Evolutionary conservation across 2,888 invertebrate genomes (phyloP).

Genomic region (Galeruca laticollis): DNA sequence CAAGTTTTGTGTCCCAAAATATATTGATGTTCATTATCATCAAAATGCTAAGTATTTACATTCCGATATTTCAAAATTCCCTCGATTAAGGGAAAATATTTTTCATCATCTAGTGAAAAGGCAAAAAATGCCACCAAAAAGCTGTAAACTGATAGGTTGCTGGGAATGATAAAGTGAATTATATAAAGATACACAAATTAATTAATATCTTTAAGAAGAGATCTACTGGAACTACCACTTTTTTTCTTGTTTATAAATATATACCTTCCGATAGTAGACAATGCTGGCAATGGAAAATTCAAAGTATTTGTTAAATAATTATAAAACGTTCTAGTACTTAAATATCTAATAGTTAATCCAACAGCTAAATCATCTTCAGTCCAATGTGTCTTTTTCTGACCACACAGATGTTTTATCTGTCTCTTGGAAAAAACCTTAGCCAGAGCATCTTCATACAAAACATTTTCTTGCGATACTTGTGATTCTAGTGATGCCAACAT

Average conservation of each 20-base stretch:
- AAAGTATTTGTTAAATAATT: slow-evolving; percentile 51
- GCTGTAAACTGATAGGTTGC: background rate
- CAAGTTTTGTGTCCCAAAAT: too few species aligned
- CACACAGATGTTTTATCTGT: slow-evolving; percentile 52
- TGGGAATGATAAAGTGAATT: background rate
- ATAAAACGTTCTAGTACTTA: slow-evolving; percentile 54
- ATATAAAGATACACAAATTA: background rate
- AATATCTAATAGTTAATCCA: slow-evolving; percentile 52
- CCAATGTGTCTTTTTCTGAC: slow-evolving; percentile 51
- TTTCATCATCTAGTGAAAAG: too few species aligned
- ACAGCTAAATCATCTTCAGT: slow-evolving; percentile 55
- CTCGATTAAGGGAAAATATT: too few species aligned
- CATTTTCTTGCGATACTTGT: background rate
- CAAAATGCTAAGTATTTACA: too few species aligned
- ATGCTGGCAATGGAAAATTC: slow-evolving; percentile 53
- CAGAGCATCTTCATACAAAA: slow-evolving; percentile 37
- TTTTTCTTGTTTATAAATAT: slow-evolving; percentile 10
- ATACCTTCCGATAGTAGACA: slow-evolving; percentile 51
- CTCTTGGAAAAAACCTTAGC: slow-evolving; percentile 50
- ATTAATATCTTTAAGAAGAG: background rate
- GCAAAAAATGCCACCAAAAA: too few species aligned
- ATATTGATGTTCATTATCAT: too few species aligned
- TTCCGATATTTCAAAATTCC: too few species aligned
- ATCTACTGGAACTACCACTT: background rate
- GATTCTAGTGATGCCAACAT: background rate